Evolutionary conservation across 92 coral and sea anemone genomes (phyloP), one percentile per base, ranked within the genome.

Genomic region (Zoanthus gigantus): DNA sequence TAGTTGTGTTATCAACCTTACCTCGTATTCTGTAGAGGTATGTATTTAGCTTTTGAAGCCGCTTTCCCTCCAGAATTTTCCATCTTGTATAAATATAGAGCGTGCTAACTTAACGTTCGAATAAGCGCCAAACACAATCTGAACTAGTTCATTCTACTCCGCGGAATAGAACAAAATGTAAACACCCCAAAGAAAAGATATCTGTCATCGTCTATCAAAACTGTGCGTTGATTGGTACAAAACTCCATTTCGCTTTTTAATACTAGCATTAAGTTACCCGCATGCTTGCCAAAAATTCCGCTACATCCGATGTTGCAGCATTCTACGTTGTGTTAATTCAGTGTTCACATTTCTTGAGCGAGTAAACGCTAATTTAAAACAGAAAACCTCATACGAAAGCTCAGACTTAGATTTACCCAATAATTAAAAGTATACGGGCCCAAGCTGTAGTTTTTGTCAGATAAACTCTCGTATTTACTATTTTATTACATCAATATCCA

Each of bases 201-300:
- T 69, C 74, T 69, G 74, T 30, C 74, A 69, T 9, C 46, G 45
- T 31, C 74, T 31, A 34, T 9, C 74, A 69, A 16, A 69, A 29
- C 46, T 31, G 45, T 34, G 74, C 74, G 17, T 30, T 69, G 74
- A 69, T 69, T 69, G 74, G 74, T 69, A 34, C 45, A 69, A 69
- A 69, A 69, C 16, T 69, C 4, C 14, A 31, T 29, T 37, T 12
- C 31, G 74, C 74, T 30, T 6, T 34, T 69, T 69, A 23, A 69
- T 69, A 69, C 74, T 69, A 69, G 74, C 17, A 34, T 69, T 23
- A n/a, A 63, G 69, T 50, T 7, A 50, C 56, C 5, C 5, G 12
- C 12, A 50, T 0, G 56, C 12, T 7, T 4, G 56, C 9, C 56
- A 50, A 50, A 50, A 4, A 50, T 50, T 50, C 56, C 56, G 56